phyloP scores from a whole-genome alignment of 2,113 vertebrate genomes.

The Urocolius indicus region DNA sequence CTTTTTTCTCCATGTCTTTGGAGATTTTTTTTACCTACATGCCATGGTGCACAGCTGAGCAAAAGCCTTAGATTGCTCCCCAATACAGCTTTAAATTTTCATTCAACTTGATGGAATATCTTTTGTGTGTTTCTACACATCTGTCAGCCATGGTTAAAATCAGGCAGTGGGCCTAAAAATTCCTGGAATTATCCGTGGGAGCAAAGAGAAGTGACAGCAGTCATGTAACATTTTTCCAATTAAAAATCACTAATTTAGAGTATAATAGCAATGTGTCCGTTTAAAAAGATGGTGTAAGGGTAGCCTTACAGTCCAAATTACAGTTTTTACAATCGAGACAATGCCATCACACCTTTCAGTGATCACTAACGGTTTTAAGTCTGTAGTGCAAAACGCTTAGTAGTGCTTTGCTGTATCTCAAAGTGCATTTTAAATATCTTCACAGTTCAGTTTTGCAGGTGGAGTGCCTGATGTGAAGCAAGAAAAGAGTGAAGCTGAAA shows the following conservation, averaged over 20 bases:
- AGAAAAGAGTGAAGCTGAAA: conserved; percentile 47
- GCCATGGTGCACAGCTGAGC: background rate
- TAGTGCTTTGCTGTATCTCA: background rate
- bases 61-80: background rate
- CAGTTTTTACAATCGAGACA: background rate
- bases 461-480: conserved; percentile 25
- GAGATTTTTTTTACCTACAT: background rate
- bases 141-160: background rate
- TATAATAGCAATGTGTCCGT: background rate
- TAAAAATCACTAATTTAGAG: background rate
- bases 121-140: background rate
- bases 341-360: background rate
- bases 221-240: background rate
- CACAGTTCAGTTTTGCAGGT: conserved; percentile 58
- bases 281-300: background rate
- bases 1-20: background rate
- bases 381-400: background rate
- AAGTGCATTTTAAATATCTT: conserved; percentile 28
- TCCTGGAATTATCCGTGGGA: background rate
- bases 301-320: background rate
- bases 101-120: background rate
- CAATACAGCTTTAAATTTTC: background rate
- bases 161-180: background rate
- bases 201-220: background rate
- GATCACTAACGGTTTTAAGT: background rate